Evolutionary conservation across 2,888 invertebrate species (phyloP).

Genomic region (Priocnemis perturbator): DNA sequence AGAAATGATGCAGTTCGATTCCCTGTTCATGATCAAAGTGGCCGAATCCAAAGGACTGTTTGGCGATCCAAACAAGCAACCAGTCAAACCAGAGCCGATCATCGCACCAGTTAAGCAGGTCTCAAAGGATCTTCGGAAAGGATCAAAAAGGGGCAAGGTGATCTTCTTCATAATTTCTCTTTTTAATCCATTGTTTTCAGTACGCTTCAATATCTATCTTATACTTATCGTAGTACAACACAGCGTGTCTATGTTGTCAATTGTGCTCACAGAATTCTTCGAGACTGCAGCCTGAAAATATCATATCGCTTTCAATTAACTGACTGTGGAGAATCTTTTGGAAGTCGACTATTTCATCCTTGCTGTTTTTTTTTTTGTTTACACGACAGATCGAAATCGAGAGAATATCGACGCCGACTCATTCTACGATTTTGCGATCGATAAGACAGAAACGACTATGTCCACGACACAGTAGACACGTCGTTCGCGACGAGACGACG

Average conservation of each 20-base stretch:
- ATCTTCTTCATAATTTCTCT: neutral
- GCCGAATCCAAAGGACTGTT: slow-evolving; percentile 89
- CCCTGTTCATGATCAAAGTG: slow-evolving; percentile 89
- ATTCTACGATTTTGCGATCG: slow-evolving; percentile 79
- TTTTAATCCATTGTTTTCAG: neutral
- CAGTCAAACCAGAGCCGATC: slow-evolving; percentile 68
- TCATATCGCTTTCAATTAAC: neutral
- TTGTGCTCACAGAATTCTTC: too few species aligned
- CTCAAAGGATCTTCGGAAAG: neutral
- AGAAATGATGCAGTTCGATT: slow-evolving; percentile 86
- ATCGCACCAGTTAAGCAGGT: slow-evolving; percentile 24
- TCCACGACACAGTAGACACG: slow-evolving; percentile 57
- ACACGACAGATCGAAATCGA: slow-evolving; percentile 77
- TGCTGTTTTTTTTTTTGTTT: neutral
- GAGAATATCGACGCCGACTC: slow-evolving; percentile 82
- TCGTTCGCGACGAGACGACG: slow-evolving; percentile 47
- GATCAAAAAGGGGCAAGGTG: slow-evolving; percentile 41
- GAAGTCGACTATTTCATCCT: too few species aligned
- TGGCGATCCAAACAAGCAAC: slow-evolving; percentile 75
- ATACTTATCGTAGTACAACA: neutral
- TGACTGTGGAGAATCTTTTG: neutral
- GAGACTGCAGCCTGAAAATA: too few species aligned
- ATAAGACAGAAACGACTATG: slow-evolving; percentile 51
- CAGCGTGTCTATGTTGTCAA: too few species aligned
- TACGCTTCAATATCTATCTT: neutral